These are phyloP conservation scores for Lasiurus cinereus DNA, from an alignment of 2,113 vertebrate genomes.

Conservation along the genomic window DNA sequence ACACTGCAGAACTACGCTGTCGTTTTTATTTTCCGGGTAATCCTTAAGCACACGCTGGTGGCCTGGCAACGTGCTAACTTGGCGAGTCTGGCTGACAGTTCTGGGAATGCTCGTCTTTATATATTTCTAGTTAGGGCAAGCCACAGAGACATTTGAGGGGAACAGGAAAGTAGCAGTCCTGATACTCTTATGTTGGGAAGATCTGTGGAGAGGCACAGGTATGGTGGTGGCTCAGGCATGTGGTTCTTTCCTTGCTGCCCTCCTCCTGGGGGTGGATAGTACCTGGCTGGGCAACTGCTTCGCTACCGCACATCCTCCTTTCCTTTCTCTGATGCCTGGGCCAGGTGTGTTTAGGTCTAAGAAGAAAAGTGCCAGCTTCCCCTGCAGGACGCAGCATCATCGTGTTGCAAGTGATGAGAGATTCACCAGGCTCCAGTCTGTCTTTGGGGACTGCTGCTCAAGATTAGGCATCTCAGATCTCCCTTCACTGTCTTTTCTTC, in stretches of 20 bases:
- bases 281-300: neutral
- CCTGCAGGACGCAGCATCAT: neutral
- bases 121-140: neutral
- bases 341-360: neutral
- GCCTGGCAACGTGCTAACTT: neutral
- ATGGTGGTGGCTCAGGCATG: rapidly evolving
- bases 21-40: neutral
- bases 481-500: neutral
- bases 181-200: neutral
- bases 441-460: neutral
- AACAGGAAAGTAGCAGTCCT: neutral
- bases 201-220: neutral
- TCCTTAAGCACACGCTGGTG: neutral
- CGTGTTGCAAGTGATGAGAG: rapidly evolving
- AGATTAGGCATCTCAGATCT: neutral
- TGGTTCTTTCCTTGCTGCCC: neutral
- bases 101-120: neutral
- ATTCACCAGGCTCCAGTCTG: neutral
- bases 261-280: rapidly evolving
- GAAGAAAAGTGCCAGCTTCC: neutral
- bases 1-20: neutral
- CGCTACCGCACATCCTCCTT: neutral
- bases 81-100: neutral
- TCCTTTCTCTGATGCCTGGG: neutral
- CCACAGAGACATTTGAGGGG: neutral